phyloP scores from a whole-genome alignment of 2,113 vertebrate species.

The Alouatta palliata region DNA sequence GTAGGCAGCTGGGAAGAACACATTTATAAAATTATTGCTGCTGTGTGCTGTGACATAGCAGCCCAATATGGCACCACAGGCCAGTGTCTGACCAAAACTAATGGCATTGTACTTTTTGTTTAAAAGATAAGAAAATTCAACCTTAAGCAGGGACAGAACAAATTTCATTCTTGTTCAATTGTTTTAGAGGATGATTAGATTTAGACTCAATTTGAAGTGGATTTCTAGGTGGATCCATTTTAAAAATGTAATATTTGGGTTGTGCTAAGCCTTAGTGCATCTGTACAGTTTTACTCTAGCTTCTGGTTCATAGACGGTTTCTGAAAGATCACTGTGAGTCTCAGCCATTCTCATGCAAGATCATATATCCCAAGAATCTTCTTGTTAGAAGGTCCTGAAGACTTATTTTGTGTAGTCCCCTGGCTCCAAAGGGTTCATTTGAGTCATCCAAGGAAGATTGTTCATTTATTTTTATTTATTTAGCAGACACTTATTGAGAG shows the following conservation, averaged over 20 bases:
- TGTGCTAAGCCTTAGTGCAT: neutral
- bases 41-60: slow-evolving; percentile 38
- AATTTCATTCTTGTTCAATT: slow-evolving; percentile 46
- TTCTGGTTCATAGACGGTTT: neutral
- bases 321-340: neutral
- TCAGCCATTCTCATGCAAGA: neutral
- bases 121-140: slow-evolving; percentile 45
- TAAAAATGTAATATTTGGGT: neutral
- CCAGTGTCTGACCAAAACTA: slow-evolving; percentile 47
- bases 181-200: slow-evolving; percentile 45
- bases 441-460: neutral
- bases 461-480: slow-evolving; percentile 51
- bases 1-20: slow-evolving; percentile 52
- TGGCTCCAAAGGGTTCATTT: neutral
- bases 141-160: neutral
- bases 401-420: neutral
- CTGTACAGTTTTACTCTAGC: neutral
- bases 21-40: slow-evolving; percentile 60
- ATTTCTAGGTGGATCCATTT: slow-evolving; percentile 39
- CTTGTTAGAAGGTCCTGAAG: neutral
- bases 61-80: neutral
- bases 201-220: slow-evolving; percentile 47
- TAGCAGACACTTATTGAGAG: neutral
- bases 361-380: neutral
- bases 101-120: slow-evolving; percentile 19